Base-by-base conservation (phyloP, 2,888 invertebrate genomes). In the Magallana nippona region DNA sequence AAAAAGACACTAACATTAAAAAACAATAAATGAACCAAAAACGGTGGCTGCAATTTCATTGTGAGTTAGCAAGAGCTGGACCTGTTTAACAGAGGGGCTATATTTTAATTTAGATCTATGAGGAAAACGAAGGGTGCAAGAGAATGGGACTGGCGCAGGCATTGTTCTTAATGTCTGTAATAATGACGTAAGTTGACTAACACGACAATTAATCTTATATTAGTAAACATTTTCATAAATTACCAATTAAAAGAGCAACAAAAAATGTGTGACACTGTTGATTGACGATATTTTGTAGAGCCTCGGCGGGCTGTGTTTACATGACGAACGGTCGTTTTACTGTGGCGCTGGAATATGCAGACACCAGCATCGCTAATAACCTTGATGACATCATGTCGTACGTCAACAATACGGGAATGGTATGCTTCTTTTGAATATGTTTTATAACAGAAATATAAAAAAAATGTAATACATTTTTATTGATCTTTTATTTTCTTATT, bases 311-410 rank as follows among this genome's bases (percentile, higher is more conserved):
- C 0, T 91, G 91, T 86, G 88, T 89, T 0, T 90, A 90, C 85
- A 86, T 90, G 79, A 90, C 90, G 11, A 90, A 90, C 78, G 90
- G 89, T 15, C 85, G 89, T 11, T 90, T 91, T 83, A 87, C 89
- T 1, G 86, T 86, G 19, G 88, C 90, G 10, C 55, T 91, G 10
- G 82, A 86, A 13, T 89, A 89, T 83, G 87, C 91, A 1, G 87
- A 89, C 27, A 82, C 78, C 10, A 88, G 86, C 8, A 79, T 90
- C 1, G 85, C 84, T 11, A 82, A 86, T 56, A 91, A 91, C 57
- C 56, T 91, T 13, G 89, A 89, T 57, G 91, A 91, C 81, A 78
- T 91, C 13, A 79, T 85, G 13, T 84, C 85, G 0, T 91, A 88
- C 86, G 80, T 91, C 77, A 85, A 86, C 79, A 91, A 91, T 80